These are phyloP conservation scores for Chinchilla lanigera DNA, from an alignment of 2,113 vertebrate species.

Conservation along the genomic window DNA sequence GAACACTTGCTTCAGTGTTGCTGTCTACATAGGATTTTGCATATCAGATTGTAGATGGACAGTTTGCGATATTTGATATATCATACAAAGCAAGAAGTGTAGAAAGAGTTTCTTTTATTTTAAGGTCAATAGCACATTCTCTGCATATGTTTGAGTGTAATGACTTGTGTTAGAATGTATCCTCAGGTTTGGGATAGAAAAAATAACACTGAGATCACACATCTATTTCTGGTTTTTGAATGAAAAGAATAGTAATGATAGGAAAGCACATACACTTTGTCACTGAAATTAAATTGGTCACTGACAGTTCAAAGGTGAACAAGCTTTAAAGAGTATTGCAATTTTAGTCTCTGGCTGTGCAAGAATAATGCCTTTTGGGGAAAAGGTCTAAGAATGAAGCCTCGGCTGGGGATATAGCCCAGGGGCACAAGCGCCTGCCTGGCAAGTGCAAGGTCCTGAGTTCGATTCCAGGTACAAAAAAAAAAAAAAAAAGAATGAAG, in stretches of 20 bases:
- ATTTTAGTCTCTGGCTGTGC: accelerated
- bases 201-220: background rate
- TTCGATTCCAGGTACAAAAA: no score
- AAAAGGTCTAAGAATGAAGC: background rate
- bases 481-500: background rate
- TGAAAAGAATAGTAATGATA: background rate
- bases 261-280: background rate
- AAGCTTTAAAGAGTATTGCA: background rate
- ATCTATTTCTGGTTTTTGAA: background rate
- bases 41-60: background rate
- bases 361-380: background rate
- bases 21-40: background rate
- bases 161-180: background rate
- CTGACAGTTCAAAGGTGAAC: background rate
- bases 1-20: background rate
- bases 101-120: slow-evolving; percentile 16
- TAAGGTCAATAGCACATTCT: background rate
- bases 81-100: background rate
- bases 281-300: background rate
- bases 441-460: no score
- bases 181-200: background rate
- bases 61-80: slow-evolving; percentile 9
- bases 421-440: no score
- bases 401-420: no score
- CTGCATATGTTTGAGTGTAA: background rate